Conservation (phyloP, 2,797 vertebrate genomes). For the Mergus octosetaceus region DNA sequence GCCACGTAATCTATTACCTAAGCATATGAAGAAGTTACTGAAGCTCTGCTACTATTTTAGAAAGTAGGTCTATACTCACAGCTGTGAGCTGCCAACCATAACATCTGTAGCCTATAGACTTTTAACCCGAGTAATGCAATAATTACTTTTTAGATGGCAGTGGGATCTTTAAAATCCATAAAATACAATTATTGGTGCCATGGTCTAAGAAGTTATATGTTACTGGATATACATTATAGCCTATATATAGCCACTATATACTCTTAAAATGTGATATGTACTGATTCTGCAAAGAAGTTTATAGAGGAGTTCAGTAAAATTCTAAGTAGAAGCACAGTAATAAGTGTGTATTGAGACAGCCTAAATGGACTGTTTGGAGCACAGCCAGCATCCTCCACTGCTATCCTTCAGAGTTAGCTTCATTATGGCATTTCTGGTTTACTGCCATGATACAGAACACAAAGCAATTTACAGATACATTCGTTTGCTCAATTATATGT, state of each 20-base stretch:
- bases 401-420: constrained; percentile 10
- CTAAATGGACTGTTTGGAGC: not conserved
- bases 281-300: constrained; percentile 24
- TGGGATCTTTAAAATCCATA: not conserved
- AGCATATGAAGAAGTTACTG: not conserved
- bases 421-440: constrained; percentile 43
- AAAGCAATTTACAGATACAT: constrained; percentile 33
- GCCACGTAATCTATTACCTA: not conserved
- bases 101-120: not conserved
- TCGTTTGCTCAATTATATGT: constrained; percentile 38
- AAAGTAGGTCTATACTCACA: not conserved
- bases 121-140: not conserved
- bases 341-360: not conserved
- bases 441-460: not conserved
- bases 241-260: not conserved
- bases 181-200: constrained; percentile 27
- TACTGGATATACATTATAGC: not conserved
- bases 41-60: not conserved
- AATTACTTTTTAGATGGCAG: not conserved
- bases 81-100: not conserved
- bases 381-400: constrained; percentile 22
- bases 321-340: constrained; percentile 43
- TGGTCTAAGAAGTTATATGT: not conserved
- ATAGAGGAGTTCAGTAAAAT: constrained; percentile 43
- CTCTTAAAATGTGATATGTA: not conserved